Evolutionary conservation across 2,113 vertebrate species (phyloP), one percentile per base, ranked within the genome.

Genomic region (Etia nguti): DNA sequence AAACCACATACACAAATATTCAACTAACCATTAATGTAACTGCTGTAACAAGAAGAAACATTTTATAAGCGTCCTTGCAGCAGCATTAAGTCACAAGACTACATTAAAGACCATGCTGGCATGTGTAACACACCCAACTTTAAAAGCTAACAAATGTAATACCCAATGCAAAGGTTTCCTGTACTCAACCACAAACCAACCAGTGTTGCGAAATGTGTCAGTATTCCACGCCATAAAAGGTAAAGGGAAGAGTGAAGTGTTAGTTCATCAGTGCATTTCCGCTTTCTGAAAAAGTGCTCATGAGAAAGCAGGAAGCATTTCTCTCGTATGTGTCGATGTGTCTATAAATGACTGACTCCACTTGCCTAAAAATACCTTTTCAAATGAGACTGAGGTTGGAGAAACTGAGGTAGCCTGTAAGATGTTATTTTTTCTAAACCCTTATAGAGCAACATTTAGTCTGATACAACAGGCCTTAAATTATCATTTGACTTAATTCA

Each of bases 171-270:
- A 46, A 36, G 20, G 18, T 65, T 83, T 86, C 73, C 60, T 83
- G 60, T 34, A 12, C 3, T 13, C 16, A 52, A 68, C 62, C 62
- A 38, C 10, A 43, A 15, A 10, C 80, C 41, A 48, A 8, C 80
- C 41, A 48, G 24, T 75, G 29, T 75, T 31, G 70, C 1, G 2
- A 6, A 54, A 6, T 54, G 29, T 77, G 54, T 56, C 29, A 26
- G 48, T 7, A 11, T 43, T 82, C 6, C 1, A 22, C 10, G 80
- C 91, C 91, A 86, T 90, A 90, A 79, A 89, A 90, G 91, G 91
- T 6, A 79, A 11, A 52, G 18, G 43, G 41, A 82, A 75, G 18
- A 36, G 10, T 29, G 22, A 46, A 34, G 65, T 4, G 29, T 70
- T 86, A 10, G 13, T 10, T 83, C 24, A 57, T 38, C 22, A 50